These are phyloP conservation scores for Epizoanthus scotinus DNA, from an alignment of 92 coral and sea anemone species.

Conservation along the genomic window DNA sequence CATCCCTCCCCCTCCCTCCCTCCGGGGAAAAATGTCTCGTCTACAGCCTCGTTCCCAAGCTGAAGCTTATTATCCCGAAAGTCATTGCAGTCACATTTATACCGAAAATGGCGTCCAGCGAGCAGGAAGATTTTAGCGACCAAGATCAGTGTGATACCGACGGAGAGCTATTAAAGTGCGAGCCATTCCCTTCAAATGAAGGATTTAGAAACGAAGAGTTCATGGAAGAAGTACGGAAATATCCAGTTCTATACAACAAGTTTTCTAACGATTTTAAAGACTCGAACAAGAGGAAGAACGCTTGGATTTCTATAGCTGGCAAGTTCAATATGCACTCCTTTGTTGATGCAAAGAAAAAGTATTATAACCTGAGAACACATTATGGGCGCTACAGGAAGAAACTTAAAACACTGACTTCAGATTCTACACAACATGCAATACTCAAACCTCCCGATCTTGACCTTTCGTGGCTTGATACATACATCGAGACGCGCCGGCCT, in stretches of 20 bases:
- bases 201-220: conserved; percentile 30
- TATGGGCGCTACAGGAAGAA: conserved; percentile 43
- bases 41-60: no score
- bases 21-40: no score
- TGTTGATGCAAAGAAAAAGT: conserved; percentile 21
- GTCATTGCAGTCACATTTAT: background rate
- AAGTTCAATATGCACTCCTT: conserved; percentile 26
- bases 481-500: conserved; percentile 21
- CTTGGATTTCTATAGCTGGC: conserved; percentile 28
- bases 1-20: no score
- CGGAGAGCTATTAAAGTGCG: conserved; percentile 6
- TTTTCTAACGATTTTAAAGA: conserved; percentile 30
- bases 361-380: conserved; percentile 33
- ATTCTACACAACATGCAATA: background rate
- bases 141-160: conserved; percentile 14
- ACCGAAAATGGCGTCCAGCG: conserved; percentile 27
- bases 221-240: conserved; percentile 36
- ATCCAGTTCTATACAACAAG: conserved; percentile 34
- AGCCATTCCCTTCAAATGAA: background rate
- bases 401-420: conserved; percentile 26
- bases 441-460: conserved; percentile 32
- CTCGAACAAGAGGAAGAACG: conserved; percentile 12
- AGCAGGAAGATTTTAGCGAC: background rate
- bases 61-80: background rate
- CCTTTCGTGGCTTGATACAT: conserved; percentile 32